Percentiles rank a stretch among this genome's conserved stretches.
Conservation (phyloP, 2,888 invertebrate genomes). For the Drosophila helvetica region DNA sequence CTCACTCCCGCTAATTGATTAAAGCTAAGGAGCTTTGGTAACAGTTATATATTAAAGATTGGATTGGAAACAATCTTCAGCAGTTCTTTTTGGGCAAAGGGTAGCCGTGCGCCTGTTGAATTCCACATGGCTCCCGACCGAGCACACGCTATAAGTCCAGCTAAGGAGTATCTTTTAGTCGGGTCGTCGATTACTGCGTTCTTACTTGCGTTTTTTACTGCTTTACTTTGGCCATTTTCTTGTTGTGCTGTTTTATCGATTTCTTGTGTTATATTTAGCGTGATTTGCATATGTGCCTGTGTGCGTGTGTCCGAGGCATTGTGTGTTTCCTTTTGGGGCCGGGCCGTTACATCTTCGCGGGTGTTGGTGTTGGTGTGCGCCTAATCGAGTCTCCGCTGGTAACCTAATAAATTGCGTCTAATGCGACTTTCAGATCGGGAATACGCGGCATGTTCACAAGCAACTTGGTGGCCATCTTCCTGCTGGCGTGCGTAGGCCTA, state of each 20-base stretch:
- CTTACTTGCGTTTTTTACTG: constrained; percentile 40
- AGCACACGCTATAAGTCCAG: too few relatives aligned
- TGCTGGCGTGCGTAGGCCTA: constrained; percentile 72
- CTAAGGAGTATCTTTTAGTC: neutral
- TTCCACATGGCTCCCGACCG: neutral
- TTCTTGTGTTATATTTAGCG: constrained; percentile 78
- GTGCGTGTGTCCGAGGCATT: constrained; percentile 10
- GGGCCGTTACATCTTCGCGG: constrained; percentile 6
- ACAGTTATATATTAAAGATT: too few relatives aligned
- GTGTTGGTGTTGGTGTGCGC: constrained; percentile 26
- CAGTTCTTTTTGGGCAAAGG: neutral
- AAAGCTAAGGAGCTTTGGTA: too few relatives aligned
- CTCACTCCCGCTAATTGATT: too few relatives aligned
- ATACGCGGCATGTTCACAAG: constrained; percentile 69
- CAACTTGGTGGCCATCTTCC: constrained; percentile 70
- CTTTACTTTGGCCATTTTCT: constrained; percentile 55
- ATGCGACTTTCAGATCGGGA: constrained; percentile 58
- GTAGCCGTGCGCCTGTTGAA: neutral
- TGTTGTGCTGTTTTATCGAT: constrained; percentile 73
- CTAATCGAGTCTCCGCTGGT: constrained; percentile 61
- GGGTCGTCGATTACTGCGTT: constrained; percentile 24
- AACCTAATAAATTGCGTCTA: constrained; percentile 64
- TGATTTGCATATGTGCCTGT: constrained; percentile 59
- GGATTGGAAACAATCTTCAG: too few relatives aligned
- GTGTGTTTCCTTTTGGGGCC: constrained; percentile 16